Evolutionary conservation across 2,888 invertebrate species (phyloP).

Genomic region (Andrena bicolor): DNA sequence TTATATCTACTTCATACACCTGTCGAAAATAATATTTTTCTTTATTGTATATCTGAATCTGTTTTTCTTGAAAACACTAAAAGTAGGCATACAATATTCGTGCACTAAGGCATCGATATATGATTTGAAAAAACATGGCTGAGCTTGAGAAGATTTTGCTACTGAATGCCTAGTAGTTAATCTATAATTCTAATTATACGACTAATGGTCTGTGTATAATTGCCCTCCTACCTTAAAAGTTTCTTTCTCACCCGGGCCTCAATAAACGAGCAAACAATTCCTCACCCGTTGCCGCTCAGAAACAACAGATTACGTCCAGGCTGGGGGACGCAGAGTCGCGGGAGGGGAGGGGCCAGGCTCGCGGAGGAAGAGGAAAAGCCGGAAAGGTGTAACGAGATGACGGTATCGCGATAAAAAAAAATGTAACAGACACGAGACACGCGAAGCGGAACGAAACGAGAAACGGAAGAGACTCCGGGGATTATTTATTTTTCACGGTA

Average conservation of each 20-base stretch:
- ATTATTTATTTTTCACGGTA: conserved; percentile 79
- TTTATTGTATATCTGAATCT: too few species aligned
- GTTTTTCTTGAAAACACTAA: too few species aligned
- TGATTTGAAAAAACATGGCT: too few species aligned
- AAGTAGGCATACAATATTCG: too few species aligned
- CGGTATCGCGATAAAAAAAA: conserved; percentile 63
- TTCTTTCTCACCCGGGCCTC: not conserved
- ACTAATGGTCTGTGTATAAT: not conserved
- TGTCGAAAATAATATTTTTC: too few species aligned
- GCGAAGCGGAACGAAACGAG: conserved; percentile 69
- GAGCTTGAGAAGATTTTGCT: too few species aligned
- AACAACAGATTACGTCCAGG: conserved; percentile 27
- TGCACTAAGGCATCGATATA: too few species aligned
- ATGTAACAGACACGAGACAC: conserved; percentile 58
- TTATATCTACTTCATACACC: too few species aligned
- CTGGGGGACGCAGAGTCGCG: not conserved
- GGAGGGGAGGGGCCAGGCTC: not conserved
- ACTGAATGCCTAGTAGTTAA: too few species aligned
- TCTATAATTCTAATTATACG: not conserved
- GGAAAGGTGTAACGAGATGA: conserved; percentile 63
- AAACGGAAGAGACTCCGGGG: conserved; percentile 71
- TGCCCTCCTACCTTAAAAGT: not conserved
- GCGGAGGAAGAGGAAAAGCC: conserved; percentile 21
- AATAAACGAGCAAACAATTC: conserved; percentile 23
- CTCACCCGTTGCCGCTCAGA: conserved; percentile 27